Conservation (phyloP, 2,113 vertebrate genomes). For the Entomyzon cyanotis region DNA sequence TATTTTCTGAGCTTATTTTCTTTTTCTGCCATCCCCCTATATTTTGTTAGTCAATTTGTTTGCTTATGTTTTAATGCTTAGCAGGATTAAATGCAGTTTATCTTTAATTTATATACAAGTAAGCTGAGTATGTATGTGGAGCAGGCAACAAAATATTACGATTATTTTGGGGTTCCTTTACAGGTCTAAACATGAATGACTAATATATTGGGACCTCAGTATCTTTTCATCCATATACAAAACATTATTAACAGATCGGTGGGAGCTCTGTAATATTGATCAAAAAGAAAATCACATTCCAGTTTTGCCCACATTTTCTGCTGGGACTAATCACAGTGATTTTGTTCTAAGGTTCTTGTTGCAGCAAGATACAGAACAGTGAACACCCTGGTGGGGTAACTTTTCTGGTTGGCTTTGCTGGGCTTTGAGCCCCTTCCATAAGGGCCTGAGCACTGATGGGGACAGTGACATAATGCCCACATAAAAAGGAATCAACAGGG, state of each 20-base stretch:
- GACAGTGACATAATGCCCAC: neutral
- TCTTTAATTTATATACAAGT: slow-evolving; percentile 26
- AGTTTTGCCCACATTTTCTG: neutral
- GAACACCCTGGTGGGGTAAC: neutral
- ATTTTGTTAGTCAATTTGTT: slow-evolving; percentile 57
- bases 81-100: slow-evolving; percentile 49
- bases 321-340: slow-evolving; percentile 46
- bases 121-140: neutral
- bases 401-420: neutral
- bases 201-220: neutral
- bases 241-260: slow-evolving; percentile 13
- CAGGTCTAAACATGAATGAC: neutral
- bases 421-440: neutral
- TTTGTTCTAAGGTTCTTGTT: slow-evolving; percentile 27
- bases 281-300: neutral
- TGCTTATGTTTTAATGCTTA: slow-evolving; percentile 40
- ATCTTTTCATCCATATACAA: slow-evolving; percentile 44
- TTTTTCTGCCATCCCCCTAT: neutral
- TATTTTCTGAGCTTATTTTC: slow-evolving; percentile 53
- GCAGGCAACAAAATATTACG: neutral
- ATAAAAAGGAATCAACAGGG: neutral
- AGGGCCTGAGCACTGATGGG: neutral
- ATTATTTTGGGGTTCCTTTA: slow-evolving; percentile 42
- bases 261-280: neutral
- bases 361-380: neutral